Evolutionary conservation across 2,113 vertebrate species (phyloP).

Genomic region (Daphoenositta chrysoptera): DNA sequence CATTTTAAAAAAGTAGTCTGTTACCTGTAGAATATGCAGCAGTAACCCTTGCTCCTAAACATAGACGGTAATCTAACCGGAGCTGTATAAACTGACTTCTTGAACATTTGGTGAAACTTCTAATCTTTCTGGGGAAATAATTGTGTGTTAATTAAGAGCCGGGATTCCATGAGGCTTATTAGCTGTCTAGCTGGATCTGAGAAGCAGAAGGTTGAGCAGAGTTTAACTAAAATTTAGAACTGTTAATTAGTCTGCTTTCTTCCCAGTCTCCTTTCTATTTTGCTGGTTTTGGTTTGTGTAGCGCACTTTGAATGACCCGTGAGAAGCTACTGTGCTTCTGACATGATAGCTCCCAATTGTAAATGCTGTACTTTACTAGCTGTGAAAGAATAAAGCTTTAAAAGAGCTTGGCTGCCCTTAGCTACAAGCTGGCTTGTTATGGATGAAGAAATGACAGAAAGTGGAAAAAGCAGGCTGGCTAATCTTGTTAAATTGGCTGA

Average conservation of each 20-base stretch:
- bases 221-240: constrained; percentile 57
- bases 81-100: constrained; percentile 38
- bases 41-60: constrained; percentile 12
- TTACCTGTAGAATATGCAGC: neutral
- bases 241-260: constrained; percentile 48
- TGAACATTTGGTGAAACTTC: constrained; percentile 38
- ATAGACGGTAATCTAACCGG: constrained; percentile 12
- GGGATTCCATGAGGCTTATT: constrained; percentile 41
- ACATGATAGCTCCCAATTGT: constrained; percentile 52
- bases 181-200: constrained; percentile 38
- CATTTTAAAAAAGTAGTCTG: neutral
- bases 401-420: constrained; percentile 38
- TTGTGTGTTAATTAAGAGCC: constrained; percentile 43
- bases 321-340: constrained; percentile 48
- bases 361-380: constrained; percentile 30
- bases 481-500: constrained; percentile 59
- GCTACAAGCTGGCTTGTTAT: constrained; percentile 43
- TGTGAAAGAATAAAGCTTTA: constrained; percentile 55
- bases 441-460: constrained; percentile 31
- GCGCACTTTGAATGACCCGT: constrained; percentile 32
- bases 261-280: constrained; percentile 9
- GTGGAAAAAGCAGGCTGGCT: constrained; percentile 33
- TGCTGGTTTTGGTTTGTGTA: constrained; percentile 30
- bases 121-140: constrained; percentile 46
- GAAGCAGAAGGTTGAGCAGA: constrained; percentile 43